Evolutionary conservation across 2,113 vertebrate genomes (phyloP), one percentile per base, ranked within the genome.

Genomic region (Climacteris rufus): DNA sequence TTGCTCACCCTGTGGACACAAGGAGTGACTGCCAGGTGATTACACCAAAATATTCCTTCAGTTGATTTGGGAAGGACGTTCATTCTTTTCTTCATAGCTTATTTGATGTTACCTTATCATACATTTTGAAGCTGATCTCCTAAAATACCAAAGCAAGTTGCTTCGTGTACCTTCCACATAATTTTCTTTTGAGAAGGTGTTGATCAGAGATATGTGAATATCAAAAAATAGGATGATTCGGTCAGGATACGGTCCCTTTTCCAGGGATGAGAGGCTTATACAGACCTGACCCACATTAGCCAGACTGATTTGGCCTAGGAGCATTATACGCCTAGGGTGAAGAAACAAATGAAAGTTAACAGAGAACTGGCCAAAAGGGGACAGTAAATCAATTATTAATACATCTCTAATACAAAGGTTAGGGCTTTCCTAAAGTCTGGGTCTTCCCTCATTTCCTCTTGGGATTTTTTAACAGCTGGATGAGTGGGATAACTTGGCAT

Each of bases 401-500:
- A 88, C 83, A 81, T 53, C 64, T 57, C 68, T 78, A 60, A 93
- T 81, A 89, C 68, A 90, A 94, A 81, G 56, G 47, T 83, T 80
- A 40, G 81, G 56, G 40, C 40, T 95, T 95, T 92, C 80, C 83
- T 87, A 60, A 93, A 89, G 53, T 72, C 77, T 91, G 83, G 85
- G 80, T 90, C 94, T 96, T 89, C 86, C 94, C 80, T 93, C 49
- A 87, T 90, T 94, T 96, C 88, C 96, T 92, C 80, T 45, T 88
- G 93, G 86, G 86, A 87, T 82, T 95, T 96, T 97, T 94, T 40
- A 87, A 65, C 93, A 97, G 94, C 92, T 96, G 94, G 88, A 60
- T 94, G 96, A 92, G 83, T 86, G 65, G 86, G 89, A 93, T 89
- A 96, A 94, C 92, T 95, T 97, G 96, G 95, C 92, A 57, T 89